phyloP scores from a whole-genome alignment of 2,888 invertebrate genomes.

The Brachypalpus laphriformis region DNA sequence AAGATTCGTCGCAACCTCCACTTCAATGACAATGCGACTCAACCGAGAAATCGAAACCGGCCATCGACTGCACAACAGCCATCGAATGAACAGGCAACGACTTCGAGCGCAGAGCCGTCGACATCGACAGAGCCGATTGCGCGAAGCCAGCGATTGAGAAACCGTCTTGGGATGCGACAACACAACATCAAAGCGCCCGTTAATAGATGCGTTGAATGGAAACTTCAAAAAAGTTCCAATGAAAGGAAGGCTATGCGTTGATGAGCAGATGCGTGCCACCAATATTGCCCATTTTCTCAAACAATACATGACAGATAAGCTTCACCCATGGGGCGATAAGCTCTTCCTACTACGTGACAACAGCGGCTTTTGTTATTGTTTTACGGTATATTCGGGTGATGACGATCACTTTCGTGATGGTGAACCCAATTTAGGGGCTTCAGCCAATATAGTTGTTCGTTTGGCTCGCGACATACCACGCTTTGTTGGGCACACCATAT shows the following conservation, averaged over 20 bases:
- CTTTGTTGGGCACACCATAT: too few relatives aligned
- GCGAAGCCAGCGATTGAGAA: too few relatives aligned
- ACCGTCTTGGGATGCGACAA: background rate
- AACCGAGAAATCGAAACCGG: constrained; percentile 5
- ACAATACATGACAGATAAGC: constrained; percentile 14
- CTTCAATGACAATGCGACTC: constrained; percentile 81
- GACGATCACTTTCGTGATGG: background rate
- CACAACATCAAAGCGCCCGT: constrained; percentile 1
- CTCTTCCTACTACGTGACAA: constrained; percentile 1
- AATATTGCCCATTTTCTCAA: constrained; percentile 8
- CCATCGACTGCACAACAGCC: constrained; percentile 11
- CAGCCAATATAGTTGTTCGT: too few relatives aligned
- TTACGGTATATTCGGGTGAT: constrained; percentile 1
- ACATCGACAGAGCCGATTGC: too few relatives aligned
- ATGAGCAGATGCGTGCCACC: constrained; percentile 20
- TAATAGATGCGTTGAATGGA: constrained; percentile 8
- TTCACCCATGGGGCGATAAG: constrained; percentile 8
- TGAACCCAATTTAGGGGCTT: constrained; percentile 9
- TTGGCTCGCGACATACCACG: too few relatives aligned
- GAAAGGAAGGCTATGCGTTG: background rate
- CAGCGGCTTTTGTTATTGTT: constrained; percentile 6
- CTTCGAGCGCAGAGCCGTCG: constrained; percentile 7
- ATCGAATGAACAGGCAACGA: constrained; percentile 14
- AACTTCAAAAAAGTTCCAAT: constrained; percentile 9
- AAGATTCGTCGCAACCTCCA: constrained; percentile 76